Base-by-base conservation (phyloP, 1,140 invertebrate genomes). In the Pseudomyrmex concolor region DNA sequence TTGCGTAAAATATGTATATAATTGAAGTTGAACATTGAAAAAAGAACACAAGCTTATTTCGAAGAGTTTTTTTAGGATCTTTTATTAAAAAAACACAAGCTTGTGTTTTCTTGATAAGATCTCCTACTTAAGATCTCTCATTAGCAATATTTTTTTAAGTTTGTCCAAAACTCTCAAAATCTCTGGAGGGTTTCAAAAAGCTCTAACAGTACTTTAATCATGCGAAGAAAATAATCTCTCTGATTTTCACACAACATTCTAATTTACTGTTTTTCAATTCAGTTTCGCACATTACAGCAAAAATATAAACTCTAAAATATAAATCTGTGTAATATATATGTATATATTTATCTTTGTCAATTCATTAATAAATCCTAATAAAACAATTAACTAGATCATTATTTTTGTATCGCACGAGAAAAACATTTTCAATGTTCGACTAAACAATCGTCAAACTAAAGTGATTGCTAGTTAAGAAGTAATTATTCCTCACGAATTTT, bases 241-340 rank as follows among this genome's bases (percentile, higher is more conserved):
- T 34, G 34, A 34, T 34, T 34, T 34, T 7, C 34, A 34, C 34
- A 34, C 34, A 34, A 34, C 2, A 15, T 54, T 9, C n/a, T 48
- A 12, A 63, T 76, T 51, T 50, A 34, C 19, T 10, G 60, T 4
- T 45, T 63, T 71, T 25, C 50, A 10, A 63, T 76, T 10, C 9
- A 8, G 8, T 57, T 34, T 62, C 5, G 45, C 48, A 55, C 64
- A 55, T 25, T 19, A 34, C 13, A 34, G 10, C 51, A 48, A 80
- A 80, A 59, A 80, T 80, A 80, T 8, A 12, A 19, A 25, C n/a
- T 80, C 54, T 80, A 70, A 70, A 59, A 80, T 70, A 80, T 71
- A 80, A 34, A 59, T 15, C 45, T 50, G 15, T 71, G 59, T 80
- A 68, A 78, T 19, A 70, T 59, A 59, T 70, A 70, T 80, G 15